Evolutionary conservation across 1,140 invertebrate species (phyloP).

Genomic region (Trichonephila clavata): DNA sequence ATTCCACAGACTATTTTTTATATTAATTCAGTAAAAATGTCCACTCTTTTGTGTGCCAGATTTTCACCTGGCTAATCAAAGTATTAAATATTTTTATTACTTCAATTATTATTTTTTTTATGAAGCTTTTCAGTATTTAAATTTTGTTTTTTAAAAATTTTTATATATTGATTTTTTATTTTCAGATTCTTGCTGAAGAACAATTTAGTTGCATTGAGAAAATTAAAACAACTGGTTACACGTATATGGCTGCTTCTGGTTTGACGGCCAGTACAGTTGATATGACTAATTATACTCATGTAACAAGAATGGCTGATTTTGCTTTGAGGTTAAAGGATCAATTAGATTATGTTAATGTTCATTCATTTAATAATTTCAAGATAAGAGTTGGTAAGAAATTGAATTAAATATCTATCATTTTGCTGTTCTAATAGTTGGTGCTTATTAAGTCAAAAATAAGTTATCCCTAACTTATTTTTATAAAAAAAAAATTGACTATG

Average conservation of each 20-base stretch:
- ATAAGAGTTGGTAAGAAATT: conserved; percentile 88
- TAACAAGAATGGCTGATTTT: conserved; percentile 94
- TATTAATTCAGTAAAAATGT: no score
- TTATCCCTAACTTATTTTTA: background rate
- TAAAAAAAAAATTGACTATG: background rate
- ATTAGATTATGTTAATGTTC: conserved; percentile 94
- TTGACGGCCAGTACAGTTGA: conserved; percentile 90
- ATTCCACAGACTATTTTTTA: no score
- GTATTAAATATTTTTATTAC: no score
- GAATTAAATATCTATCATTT: background rate
- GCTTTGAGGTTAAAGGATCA: conserved; percentile 94
- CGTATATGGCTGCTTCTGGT: conserved; percentile 96
- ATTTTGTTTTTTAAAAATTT: background rate
- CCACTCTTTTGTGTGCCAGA: no score
- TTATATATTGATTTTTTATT: conserved; percentile 76
- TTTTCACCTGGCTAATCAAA: no score
- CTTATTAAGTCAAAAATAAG: no score
- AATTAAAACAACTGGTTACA: conserved; percentile 96
- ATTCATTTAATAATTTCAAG: conserved; percentile 97
- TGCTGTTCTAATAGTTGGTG: no score
- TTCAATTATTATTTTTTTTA: no score
- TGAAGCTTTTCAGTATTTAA: no score
- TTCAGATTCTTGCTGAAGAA: conserved; percentile 84
- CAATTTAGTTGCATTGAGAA: conserved; percentile 88
- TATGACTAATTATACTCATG: conserved; percentile 88